Evolutionary conservation across 2,113 vertebrate genomes (phyloP), one percentile per base, ranked within the genome.

Genomic region (Lamprologus tigripictilis): DNA sequence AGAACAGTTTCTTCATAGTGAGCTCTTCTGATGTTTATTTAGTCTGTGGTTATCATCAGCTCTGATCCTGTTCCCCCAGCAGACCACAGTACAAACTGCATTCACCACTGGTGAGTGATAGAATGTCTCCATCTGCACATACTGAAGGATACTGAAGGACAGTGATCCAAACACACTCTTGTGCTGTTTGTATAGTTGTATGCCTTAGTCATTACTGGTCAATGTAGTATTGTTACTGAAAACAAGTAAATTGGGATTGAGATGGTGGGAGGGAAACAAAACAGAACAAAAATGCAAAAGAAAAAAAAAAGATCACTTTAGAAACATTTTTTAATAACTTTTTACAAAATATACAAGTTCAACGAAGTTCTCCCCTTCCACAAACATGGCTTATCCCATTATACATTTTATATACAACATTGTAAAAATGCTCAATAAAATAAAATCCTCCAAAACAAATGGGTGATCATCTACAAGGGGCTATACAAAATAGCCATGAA

Each of bases 301-400:
- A n/a, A 81, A 21, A 66, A 58, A 8, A 40, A n/a, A 3, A 49
- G 5, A 47, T 16, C 3, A 4, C 54, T 71, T 92, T 83, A 81
- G 66, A 92, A 96, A 94, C 92, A 47, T 90, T 5, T 53, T 96
- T 96, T 96, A 95, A 95, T 96, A 92, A 89, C 84, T 94, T 94
- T 95, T 93, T 95, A 95, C 91, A 96, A 95, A 94, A 95, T 96
- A 53, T 96, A 96, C 96, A 96, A 87, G 88, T 86, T 92, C 53
- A 49, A 63, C 23, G 23, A 90, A 40, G 37, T 76, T 63, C 37
- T 83, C 87, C 17, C 49, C 85, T 66, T 61, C 68, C 82, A 78
- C 83, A 91, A 91, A 94, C 87, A 82, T 79, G 63, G 79, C 51
- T 83, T 42, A 81, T 84, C 58, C 53, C n/a, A 86, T 89, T 71